Percentiles rank a stretch among this genome's conserved stretches.
Evolutionary conservation across 2,888 invertebrate species (phyloP).

Genomic region (Lepeophtheirus nordmannii): DNA sequence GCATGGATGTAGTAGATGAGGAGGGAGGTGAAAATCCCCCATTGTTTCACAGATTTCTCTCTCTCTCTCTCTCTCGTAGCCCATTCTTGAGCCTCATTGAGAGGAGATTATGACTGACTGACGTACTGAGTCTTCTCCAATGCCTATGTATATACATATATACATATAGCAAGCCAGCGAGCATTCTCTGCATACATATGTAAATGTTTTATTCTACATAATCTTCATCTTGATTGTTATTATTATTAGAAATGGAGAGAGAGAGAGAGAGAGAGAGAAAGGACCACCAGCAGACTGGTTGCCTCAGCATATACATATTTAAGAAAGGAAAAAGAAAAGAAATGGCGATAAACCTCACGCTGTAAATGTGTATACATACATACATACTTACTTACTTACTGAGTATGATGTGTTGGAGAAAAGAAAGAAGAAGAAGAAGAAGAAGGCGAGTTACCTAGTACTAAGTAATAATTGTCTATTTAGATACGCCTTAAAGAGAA

Average conservation of each 20-base stretch:
- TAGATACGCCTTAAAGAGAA: conserved; percentile 5
- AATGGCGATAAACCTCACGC: conserved; percentile 2
- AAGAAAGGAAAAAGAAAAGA: not conserved
- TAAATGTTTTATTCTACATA: not conserved
- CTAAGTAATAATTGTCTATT: conserved; percentile 4
- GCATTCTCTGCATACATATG: not conserved
- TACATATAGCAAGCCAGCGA: not conserved
- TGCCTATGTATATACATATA: not conserved
- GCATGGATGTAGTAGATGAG: too few relatives aligned
- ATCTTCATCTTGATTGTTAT: not conserved
- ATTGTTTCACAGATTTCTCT: too few relatives aligned
- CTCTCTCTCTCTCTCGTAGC: too few relatives aligned
- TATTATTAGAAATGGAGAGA: too few relatives aligned
- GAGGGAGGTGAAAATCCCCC: too few relatives aligned
- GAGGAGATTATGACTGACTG: too few relatives aligned
- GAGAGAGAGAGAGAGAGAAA: too few relatives aligned
- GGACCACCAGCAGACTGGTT: not conserved
- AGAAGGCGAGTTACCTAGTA: not conserved
- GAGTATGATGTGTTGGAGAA: not conserved
- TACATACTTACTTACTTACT: too few relatives aligned
- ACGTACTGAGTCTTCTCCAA: too few relatives aligned
- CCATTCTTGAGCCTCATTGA: too few relatives aligned
- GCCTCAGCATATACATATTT: not conserved
- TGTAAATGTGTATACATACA: too few relatives aligned
- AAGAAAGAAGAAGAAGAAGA: too few relatives aligned